Percentiles rank a stretch among this genome's conserved stretches.
Conservation (phyloP, 2,797 vertebrate genomes). For the Anolis apletophallus region DNA sequence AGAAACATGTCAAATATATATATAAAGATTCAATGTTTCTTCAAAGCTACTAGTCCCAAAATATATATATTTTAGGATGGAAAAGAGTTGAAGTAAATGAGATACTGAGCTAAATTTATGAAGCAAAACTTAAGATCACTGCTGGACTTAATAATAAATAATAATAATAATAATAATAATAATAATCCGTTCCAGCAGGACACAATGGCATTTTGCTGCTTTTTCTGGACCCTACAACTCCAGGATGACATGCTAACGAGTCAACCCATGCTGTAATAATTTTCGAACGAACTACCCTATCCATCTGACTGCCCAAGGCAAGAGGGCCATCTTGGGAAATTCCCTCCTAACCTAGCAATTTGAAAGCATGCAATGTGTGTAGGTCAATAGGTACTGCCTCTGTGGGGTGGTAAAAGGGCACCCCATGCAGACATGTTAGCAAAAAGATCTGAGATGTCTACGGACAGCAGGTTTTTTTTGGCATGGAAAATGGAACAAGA, state of each 20-base stretch:
- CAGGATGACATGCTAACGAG: background rate
- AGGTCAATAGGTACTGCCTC: too few species aligned
- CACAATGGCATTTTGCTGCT: background rate
- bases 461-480: too few species aligned
- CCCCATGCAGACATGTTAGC: too few species aligned
- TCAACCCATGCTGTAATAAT: background rate
- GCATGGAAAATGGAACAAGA: too few species aligned
- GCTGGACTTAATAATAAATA: background rate
- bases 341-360: too few species aligned
- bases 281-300: background rate
- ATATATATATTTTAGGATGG: too few species aligned
- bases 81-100: background rate
- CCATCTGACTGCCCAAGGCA: background rate
- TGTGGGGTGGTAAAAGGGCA: too few species aligned
- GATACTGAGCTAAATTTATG: background rate
- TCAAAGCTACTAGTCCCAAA: background rate
- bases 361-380: too few species aligned
- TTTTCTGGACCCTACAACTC: background rate
- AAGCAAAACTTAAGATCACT: background rate
- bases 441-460: too few species aligned
- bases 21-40: background rate
- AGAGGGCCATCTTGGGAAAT: background rate
- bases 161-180: too few species aligned
- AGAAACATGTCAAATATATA: conserved; percentile 11
- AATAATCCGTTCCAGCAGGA: background rate